These are phyloP conservation scores for Cathartes aura DNA, from an alignment of 2,113 vertebrate genomes.

Conservation along the genomic window DNA sequence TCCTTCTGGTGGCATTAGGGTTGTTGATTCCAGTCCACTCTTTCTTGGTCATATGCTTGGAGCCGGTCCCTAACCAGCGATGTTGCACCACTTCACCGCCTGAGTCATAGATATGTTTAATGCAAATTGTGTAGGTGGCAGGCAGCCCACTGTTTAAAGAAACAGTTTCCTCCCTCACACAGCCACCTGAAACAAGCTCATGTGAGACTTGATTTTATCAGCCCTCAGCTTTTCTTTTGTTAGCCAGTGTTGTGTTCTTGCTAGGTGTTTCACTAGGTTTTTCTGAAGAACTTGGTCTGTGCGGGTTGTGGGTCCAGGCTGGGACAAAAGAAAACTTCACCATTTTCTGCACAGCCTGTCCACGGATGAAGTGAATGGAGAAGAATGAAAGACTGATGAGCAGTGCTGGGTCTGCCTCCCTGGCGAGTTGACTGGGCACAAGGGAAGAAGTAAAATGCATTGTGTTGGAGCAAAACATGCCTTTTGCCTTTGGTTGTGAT, in stretches of 20 bases:
- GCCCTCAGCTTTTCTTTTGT: not conserved
- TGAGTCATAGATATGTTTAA: conserved; percentile 13
- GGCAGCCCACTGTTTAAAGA: conserved; percentile 39
- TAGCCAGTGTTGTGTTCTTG: not conserved
- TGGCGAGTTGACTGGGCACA: not conserved
- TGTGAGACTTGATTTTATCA: conserved; percentile 51
- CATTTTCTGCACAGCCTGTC: not conserved
- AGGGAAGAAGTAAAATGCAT: not conserved
- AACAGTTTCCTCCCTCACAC: conserved; percentile 14
- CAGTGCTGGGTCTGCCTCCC: not conserved
- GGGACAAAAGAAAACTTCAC: not conserved
- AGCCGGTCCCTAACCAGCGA: not conserved
- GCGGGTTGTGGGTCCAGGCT: not conserved
- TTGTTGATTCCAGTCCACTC: not conserved
- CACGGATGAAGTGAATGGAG: not conserved
- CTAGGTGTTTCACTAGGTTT: not conserved
- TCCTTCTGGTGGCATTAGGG: not conserved
- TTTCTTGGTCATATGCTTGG: not conserved
- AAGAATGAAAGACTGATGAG: not conserved
- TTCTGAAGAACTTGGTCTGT: not conserved
- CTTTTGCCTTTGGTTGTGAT: not conserved
- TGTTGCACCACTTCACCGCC: not conserved
- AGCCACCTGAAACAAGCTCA: conserved; percentile 16
- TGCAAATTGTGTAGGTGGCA: conserved; percentile 13
- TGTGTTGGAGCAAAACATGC: not conserved